Evolutionary conservation across 2,888 invertebrate species (phyloP).

Genomic region (Diloba caeruleocephala): DNA sequence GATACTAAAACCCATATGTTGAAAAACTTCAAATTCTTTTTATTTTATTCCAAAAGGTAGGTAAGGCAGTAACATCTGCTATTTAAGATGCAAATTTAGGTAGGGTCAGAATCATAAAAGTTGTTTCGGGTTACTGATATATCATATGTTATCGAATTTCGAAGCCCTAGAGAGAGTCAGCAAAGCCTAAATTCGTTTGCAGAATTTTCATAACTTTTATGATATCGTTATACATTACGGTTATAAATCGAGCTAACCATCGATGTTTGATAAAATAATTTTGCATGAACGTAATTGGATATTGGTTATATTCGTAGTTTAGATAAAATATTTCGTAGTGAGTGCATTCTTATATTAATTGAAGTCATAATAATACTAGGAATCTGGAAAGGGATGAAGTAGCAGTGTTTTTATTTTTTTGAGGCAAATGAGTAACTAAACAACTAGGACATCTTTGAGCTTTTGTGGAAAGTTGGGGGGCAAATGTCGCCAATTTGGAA

Average conservation of each 20-base stretch:
- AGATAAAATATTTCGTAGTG: constrained; percentile 3
- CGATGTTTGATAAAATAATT: not conserved
- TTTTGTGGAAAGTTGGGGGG: constrained; percentile 11
- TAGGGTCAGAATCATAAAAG: constrained; percentile 6
- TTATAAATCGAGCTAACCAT: constrained; percentile 7
- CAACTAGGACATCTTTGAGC: not conserved
- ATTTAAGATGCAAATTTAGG: not conserved
- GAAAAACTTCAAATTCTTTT: no score
- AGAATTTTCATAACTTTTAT: not conserved
- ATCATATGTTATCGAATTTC: constrained; percentile 11
- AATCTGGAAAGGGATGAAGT: constrained; percentile 1
- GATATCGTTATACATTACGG: not conserved
- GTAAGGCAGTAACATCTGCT: not conserved
- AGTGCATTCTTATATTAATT: not conserved
- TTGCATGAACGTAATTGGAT: constrained; percentile 20
- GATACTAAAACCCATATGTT: no score
- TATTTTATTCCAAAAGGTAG: constrained; percentile 7
- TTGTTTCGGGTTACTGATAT: not conserved
- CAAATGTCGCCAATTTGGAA: no score
- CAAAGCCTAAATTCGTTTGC: constrained; percentile 9
- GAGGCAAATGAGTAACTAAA: constrained; percentile 2
- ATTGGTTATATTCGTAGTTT: constrained; percentile 13
- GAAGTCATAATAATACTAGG: not conserved
- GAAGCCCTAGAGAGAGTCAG: not conserved
- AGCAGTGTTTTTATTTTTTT: not conserved